Conservation (phyloP, 2,797 vertebrate genomes). For the Sebastes alutus region DNA sequence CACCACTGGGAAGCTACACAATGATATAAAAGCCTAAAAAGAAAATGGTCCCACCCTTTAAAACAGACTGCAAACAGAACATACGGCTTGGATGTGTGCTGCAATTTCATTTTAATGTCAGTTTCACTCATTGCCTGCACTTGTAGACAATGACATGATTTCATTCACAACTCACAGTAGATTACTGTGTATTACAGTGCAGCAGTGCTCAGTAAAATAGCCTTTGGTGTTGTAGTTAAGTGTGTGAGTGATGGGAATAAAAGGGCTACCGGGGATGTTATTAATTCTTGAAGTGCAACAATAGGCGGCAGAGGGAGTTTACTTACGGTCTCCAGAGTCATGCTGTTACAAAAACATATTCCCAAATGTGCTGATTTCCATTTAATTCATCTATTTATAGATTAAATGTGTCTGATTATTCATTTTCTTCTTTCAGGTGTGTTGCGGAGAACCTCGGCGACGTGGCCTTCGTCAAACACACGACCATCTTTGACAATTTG, state of each 20-base stretch:
- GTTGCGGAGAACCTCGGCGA: constrained; percentile 87
- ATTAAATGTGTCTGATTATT: not conserved
- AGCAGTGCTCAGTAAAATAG: constrained; percentile 4
- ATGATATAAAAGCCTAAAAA: too few species aligned
- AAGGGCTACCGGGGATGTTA: constrained; percentile 8
- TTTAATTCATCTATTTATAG: not conserved
- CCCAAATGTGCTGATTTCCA: not conserved
- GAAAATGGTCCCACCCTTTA: not conserved
- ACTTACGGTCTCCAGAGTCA: constrained; percentile 16
- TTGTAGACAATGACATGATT: not conserved
- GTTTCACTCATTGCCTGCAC: not conserved
- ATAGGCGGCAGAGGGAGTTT: constrained; percentile 8
- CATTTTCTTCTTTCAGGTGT: constrained; percentile 69
- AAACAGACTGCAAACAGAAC: not conserved
- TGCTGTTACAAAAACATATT: constrained; percentile 2
- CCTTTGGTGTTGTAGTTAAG: not conserved
- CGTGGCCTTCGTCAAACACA: constrained; percentile 86
- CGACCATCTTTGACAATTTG: constrained; percentile 82
- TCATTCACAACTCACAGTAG: not conserved
- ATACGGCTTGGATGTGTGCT: not conserved
- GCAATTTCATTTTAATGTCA: not conserved
- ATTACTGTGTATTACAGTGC: not conserved
- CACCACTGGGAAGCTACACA: too few species aligned
- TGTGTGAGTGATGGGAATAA: constrained; percentile 29
- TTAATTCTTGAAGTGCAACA: constrained; percentile 21